These are phyloP conservation scores for Actinopyga echinites DNA, from an alignment of 53 echinoderm and acorn worm genomes.

Conservation along the genomic window DNA sequence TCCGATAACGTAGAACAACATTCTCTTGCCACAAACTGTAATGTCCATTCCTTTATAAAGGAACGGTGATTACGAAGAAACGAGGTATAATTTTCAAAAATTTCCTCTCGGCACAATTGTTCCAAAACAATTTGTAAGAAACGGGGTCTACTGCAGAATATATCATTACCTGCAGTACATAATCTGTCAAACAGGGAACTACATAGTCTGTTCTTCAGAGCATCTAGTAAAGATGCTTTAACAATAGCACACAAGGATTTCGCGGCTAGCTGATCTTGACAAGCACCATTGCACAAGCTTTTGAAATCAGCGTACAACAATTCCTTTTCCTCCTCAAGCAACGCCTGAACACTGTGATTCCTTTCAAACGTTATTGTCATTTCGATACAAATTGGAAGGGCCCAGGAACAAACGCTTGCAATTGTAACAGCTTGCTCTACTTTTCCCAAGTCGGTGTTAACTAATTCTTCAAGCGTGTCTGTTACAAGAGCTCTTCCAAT, in stretches of 20 bases:
- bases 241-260: constrained; percentile 7
- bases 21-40: constrained; percentile 1
- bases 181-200: neutral
- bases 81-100: neutral
- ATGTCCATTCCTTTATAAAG: neutral
- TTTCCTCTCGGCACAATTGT: neutral
- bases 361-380: neutral
- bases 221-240: neutral
- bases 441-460: neutral
- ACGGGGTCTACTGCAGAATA: constrained; percentile 30
- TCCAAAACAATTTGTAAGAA: neutral
- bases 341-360: neutral
- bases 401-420: constrained; percentile 14
- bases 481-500: neutral
- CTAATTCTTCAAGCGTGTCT: neutral
- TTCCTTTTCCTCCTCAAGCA: neutral
- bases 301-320: constrained; percentile 9
- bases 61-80: neutral
- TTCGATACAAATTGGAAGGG: neutral
- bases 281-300: neutral
- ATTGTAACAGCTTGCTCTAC: neutral
- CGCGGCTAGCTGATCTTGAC: constrained; percentile 11
- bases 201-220: neutral
- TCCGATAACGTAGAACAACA: neutral
- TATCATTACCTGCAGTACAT: neutral